Evolutionary conservation across 2,797 vertebrate species (phyloP), one percentile per base, ranked within the genome.

Genomic region (Eulemur albifrons): DNA sequence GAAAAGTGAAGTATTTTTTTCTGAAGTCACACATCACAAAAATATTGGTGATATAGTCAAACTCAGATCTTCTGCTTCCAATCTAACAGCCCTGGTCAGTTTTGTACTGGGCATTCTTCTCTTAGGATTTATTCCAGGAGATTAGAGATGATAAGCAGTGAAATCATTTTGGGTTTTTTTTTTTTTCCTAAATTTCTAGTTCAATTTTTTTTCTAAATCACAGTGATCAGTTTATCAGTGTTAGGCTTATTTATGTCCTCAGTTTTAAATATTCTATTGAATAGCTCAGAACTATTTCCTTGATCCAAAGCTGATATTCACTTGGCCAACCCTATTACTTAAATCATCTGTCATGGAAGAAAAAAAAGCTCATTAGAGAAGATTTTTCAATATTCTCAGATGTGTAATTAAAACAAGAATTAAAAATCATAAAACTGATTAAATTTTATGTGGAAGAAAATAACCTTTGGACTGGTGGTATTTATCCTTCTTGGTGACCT

Each of bases 341-440:
- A 90, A 95, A 81, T 45, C 25, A 80, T 94, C 27, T 80, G 23
- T 90, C 25, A 20, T 32, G 38, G 18, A 77, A 50, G 35, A n/a
- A 45, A 3, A 21, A 81, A 73, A 54, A 57, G 12, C 1, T 95
- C 48, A 93, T 88, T 94, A 91, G 11, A 89, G 63, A 11, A 38
- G 25, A 65, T 67, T 94, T 91, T 95, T 93, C 59, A 87, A 52
- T 91, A 93, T 95, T 92, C 48, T 97, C 57, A 94, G 61, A 96
- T 88, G 7, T 54, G 43, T 94, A 96, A 90, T 97, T 97, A 85
- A 96, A 96, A 72, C 9, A 85, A 80, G 27, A 96, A 91, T 93
- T 96, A 81, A 95, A 97, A 89, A 87, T 81, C 17, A 95, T 76
- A 97, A 95, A 83, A 88, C 11, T 84, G 23, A 92, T 88, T 89